Base-by-base conservation (phyloP, 2,113 vertebrate species). In the Macrotis lagotis region DNA sequence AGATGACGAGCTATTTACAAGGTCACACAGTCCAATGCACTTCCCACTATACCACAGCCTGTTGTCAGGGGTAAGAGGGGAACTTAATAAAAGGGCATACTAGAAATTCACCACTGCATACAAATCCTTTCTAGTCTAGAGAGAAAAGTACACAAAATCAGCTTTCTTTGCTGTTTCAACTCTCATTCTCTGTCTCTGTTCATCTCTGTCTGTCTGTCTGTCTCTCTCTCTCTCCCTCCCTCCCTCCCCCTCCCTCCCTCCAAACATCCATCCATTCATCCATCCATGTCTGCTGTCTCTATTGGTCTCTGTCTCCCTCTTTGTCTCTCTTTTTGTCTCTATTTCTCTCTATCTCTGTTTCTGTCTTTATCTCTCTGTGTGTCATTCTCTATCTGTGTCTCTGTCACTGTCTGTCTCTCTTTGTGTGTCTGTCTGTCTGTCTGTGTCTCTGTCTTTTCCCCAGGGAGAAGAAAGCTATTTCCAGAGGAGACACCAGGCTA, bases 101-200 rank as follows among this genome's bases (percentile, higher is more conserved):
- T 66, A 66, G 55, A 66, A 66, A 66, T 66, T 12, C 31, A 37
- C 31, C 31, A 37, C 28, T 14, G 2, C 55, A 66, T 66, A 66
- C 55, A 66, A 66, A 66, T 66, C 26, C 53, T 55, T 26, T 8
- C 53, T 55, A 8, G 28, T 66, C 59, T 74, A 4, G 59, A n/a
- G 16, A n/a, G 59, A 6, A n/a, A 74, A 74, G 5, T 74, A 16
- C 4, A 74, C 37, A 74, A 74, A 74, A 74, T n/a, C 59, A 74
- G 14, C 37, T 6, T 74, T 74, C 59, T 16, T 74, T 74, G n/a
- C 12, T 55, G 37, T n/a, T 74, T 74, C n/a, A n/a, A n/a, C n/a
- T n/a, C n/a, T n/a, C n/a, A 3, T n/a, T 3, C 37, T n/a, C 59
- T 19, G 4, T n/a, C 14, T n/a, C 55, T 16, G 14, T 26, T 0